Base-by-base conservation (phyloP, 2,113 vertebrate genomes). In the Rhadina sibilatrix region DNA sequence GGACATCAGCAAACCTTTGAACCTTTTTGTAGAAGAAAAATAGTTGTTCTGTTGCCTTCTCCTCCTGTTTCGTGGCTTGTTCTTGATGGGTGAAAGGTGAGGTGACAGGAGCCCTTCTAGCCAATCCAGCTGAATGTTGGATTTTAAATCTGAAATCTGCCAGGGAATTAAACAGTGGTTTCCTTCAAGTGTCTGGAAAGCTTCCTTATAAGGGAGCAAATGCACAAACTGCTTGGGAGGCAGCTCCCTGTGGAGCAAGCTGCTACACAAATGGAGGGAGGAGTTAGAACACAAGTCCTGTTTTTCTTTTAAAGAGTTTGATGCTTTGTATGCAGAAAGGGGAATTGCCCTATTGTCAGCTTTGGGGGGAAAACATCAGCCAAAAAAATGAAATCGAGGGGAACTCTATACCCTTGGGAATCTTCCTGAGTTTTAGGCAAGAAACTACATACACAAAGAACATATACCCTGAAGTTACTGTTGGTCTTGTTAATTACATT, bases 201-300 rank as follows among this genome's bases (percentile, higher is more conserved):
- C 71, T 90, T 72, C 90, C 93, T 95, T 95, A 77, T 66, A 90
- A 92, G 92, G 95, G 59, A 65, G 18, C 28, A 85, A 79, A 78
- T 38, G 21, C 49, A 79, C 66, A 38, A 74, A 66, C 37, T 31
- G 50, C 57, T 83, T 12, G 44, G 56, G 57, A 46, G 31, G n/a
- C 74, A 40, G 56, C 57, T 89, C 20, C 23, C 16, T 11, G 24
- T 15, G 37, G 33, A 83, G 25, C 49, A 50, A 65, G 33, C 20
- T 50, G 61, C 50, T 56, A 1, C 31, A 61, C 42, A 72, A 53
- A 13, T 37, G 18, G 66, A 74, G 40, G 15, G 42, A 76, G 53
- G 18, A n/a, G 12, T 42, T 78, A 50, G 38, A 77, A 49, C 37
- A 61, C 13, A 54, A 20, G 30, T 86, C 35, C 47, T 56, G 22